A percentile compares a stretch with the other conserved stretches of the same genome.
Conservation (phyloP, 2,888 invertebrate genomes). For the Stenolophus ochropezus region DNA sequence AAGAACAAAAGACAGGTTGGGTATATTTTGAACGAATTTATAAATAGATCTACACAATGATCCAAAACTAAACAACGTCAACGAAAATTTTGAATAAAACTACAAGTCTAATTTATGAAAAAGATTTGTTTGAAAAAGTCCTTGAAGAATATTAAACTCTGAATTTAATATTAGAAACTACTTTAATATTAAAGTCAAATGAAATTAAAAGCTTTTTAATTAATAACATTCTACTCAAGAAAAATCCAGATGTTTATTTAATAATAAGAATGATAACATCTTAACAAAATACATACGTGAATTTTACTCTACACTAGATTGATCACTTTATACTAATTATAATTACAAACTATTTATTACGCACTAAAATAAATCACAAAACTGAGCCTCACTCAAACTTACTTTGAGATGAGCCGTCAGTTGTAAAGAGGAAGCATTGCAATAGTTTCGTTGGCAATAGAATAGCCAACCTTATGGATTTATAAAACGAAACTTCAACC, state of each 20-base stretch:
- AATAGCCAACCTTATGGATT: slow-evolving; percentile 32
- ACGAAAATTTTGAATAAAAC: background rate
- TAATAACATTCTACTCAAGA: slow-evolving; percentile 19
- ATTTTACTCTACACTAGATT: slow-evolving; percentile 41
- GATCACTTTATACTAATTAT: slow-evolving; percentile 56
- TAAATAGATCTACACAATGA: slow-evolving; percentile 15
- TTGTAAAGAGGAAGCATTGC: slow-evolving; percentile 59
- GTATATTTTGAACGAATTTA: slow-evolving; percentile 14
- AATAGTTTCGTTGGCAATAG: slow-evolving; percentile 59
- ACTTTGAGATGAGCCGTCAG: slow-evolving; percentile 58
- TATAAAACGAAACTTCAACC: slow-evolving; percentile 8
- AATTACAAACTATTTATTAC: slow-evolving; percentile 52
- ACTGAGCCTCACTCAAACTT: slow-evolving; percentile 55
- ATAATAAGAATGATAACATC: slow-evolving; percentile 3
- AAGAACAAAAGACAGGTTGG: background rate
- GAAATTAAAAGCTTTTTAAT: slow-evolving; percentile 1
- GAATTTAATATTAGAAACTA: background rate
- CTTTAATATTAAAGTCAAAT: background rate
- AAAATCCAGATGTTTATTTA: slow-evolving; percentile 35
- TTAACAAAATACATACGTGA: slow-evolving; percentile 26
- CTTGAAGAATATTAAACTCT: background rate
- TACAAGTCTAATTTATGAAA: background rate
- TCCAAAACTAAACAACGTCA: background rate
- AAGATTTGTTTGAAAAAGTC: background rate
- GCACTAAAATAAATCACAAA: slow-evolving; percentile 58